Evolutionary conservation across 2,797 vertebrate genomes (phyloP).

Genomic region (Cyclura pinguis): DNA sequence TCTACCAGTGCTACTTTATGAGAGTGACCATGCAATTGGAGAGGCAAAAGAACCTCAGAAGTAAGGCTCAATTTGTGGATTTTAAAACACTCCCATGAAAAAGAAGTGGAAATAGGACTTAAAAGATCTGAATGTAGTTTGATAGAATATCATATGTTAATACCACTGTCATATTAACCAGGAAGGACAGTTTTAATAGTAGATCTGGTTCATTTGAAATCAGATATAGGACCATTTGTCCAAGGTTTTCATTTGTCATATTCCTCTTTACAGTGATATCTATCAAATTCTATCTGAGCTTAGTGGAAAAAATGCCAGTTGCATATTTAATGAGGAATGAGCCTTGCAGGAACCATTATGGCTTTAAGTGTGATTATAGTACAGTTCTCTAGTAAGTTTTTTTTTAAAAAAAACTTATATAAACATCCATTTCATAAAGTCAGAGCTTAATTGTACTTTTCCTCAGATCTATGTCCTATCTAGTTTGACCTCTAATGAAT

Average conservation of each 20-base stretch:
- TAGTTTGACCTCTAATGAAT: constrained; percentile 44
- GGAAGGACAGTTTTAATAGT: constrained; percentile 43
- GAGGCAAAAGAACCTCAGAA: neutral
- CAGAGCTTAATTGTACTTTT: constrained; percentile 52
- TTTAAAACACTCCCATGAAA: neutral
- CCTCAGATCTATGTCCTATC: constrained; percentile 37
- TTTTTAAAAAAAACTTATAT: constrained; percentile 43
- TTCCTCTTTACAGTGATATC: constrained; percentile 51
- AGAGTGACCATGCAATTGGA: neutral
- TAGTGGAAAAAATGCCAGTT: constrained; percentile 63
- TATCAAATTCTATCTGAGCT: constrained; percentile 54
- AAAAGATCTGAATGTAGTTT: constrained; percentile 15
- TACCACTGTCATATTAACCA: constrained; percentile 21
- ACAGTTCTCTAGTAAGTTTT: constrained; percentile 48
- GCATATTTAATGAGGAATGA: constrained; percentile 67
- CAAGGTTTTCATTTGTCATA: constrained; percentile 57
- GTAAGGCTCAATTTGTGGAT: neutral
- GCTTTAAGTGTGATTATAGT: constrained; percentile 61
- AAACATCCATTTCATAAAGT: constrained; percentile 53
- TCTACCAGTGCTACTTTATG: no score
- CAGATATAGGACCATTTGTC: constrained; percentile 57
- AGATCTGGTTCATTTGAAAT: constrained; percentile 59
- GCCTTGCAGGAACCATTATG: constrained; percentile 61
- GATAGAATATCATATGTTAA: constrained; percentile 6
- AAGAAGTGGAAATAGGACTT: constrained; percentile 22